phyloP scores from a whole-genome alignment of 2,113 vertebrate species.

The Aspidoscelis tigris region DNA sequence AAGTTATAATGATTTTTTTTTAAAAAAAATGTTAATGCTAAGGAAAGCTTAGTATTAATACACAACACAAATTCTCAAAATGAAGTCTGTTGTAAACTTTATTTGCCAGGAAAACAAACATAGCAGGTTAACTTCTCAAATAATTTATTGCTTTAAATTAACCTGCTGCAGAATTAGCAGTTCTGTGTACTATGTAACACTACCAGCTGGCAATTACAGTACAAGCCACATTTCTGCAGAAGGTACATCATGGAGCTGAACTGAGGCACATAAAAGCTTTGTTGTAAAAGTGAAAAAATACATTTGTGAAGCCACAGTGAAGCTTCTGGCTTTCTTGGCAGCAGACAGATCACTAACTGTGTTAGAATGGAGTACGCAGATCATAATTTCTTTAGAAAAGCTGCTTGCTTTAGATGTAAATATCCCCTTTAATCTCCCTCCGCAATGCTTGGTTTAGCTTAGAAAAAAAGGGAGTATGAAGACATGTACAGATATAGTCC shows the following conservation, averaged over 20 bases:
- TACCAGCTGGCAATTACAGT: constrained; percentile 34
- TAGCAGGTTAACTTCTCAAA: background rate
- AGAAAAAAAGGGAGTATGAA: constrained; percentile 58
- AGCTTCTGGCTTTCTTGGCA: constrained; percentile 25
- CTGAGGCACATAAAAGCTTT: constrained; percentile 45
- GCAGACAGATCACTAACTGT: constrained; percentile 4
- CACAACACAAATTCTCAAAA: background rate
- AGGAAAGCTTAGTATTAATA: background rate
- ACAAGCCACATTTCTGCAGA: constrained; percentile 11
- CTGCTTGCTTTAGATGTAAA: constrained; percentile 54
- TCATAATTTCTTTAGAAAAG: constrained; percentile 41
- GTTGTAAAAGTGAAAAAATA: constrained; percentile 44
- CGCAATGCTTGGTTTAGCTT: constrained; percentile 35
- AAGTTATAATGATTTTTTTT: too few species aligned
- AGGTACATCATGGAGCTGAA: constrained; percentile 35
- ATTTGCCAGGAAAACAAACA: background rate
- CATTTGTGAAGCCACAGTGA: constrained; percentile 15
- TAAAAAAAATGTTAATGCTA: background rate
- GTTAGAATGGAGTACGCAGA: constrained; percentile 36
- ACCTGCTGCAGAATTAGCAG: constrained; percentile 44
- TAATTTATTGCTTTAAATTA: constrained; percentile 67
- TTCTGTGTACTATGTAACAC: constrained; percentile 35
- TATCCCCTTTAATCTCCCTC: constrained; percentile 41
- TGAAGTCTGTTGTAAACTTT: background rate
- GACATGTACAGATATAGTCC: constrained; percentile 55